Conservation (phyloP, 2,797 vertebrate genomes). For the Lindbergichthys nudifrons region DNA sequence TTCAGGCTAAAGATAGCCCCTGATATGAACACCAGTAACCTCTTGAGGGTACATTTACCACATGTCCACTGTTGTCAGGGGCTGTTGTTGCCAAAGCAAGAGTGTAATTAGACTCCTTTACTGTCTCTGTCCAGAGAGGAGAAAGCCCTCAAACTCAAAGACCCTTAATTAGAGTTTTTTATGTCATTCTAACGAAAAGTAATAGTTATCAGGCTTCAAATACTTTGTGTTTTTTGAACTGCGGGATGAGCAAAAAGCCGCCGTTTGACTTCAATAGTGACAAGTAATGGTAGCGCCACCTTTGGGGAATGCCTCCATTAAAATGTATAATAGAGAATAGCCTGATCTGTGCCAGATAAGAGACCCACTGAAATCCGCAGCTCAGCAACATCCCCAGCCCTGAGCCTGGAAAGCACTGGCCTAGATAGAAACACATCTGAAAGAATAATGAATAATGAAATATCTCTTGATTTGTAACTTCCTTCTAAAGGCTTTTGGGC, state of each 20-base stretch:
- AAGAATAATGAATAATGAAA: conserved; percentile 82
- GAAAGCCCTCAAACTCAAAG: conserved; percentile 35
- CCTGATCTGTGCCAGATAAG: conserved; percentile 63
- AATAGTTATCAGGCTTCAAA: not conserved
- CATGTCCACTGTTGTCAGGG: conserved; percentile 62
- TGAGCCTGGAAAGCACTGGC: conserved; percentile 74
- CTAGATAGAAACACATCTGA: conserved; percentile 79
- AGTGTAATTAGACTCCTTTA: conserved; percentile 52
- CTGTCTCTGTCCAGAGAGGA: conserved; percentile 40
- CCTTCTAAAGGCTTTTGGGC: conserved; percentile 59
- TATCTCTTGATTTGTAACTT: conserved; percentile 62
- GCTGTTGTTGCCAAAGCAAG: conserved; percentile 71
- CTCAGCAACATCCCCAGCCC: conserved; percentile 69
- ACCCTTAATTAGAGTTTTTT: conserved; percentile 15
- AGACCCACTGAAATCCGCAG: conserved; percentile 65
- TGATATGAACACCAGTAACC: conserved; percentile 62
- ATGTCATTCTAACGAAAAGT: conserved; percentile 9
- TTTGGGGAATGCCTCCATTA: conserved; percentile 56
- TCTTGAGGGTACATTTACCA: conserved; percentile 51
- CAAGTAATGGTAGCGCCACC: conserved; percentile 33
- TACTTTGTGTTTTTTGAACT: conserved; percentile 14
- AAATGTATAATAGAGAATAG: conserved; percentile 70
- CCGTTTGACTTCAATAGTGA: conserved; percentile 47
- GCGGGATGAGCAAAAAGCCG: conserved; percentile 46
- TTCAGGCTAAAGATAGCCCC: conserved; percentile 66